Conservation (phyloP, 2,797 vertebrate genomes). For the Sebastes nivosus region DNA sequence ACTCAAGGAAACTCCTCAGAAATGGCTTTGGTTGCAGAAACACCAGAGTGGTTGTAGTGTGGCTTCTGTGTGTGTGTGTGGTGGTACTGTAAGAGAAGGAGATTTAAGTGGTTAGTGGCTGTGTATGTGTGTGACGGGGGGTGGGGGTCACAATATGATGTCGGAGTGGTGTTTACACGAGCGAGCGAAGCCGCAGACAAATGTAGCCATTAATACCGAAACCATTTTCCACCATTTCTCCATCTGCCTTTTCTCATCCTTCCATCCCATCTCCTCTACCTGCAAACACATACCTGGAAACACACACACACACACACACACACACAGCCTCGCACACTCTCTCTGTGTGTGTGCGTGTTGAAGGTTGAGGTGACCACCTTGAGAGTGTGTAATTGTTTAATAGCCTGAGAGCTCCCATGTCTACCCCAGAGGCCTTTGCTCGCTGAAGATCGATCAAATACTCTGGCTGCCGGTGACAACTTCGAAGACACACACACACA, state of each 20-base stretch:
- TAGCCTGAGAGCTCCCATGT: slow-evolving; percentile 69
- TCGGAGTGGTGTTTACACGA: slow-evolving; percentile 75
- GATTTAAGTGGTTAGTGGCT: slow-evolving; percentile 75
- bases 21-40: slow-evolving; percentile 83
- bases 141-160: slow-evolving; percentile 62
- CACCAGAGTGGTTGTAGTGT: slow-evolving; percentile 69
- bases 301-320: not conserved
- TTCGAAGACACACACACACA: slow-evolving; percentile 33
- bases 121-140: slow-evolving; percentile 7
- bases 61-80: slow-evolving; percentile 45
- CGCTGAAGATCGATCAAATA: slow-evolving; percentile 71
- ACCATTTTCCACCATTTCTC: slow-evolving; percentile 36
- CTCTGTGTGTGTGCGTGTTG: slow-evolving; percentile 8
- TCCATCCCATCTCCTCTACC: slow-evolving; percentile 19
- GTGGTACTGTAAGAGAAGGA: slow-evolving; percentile 46
- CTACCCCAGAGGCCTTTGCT: slow-evolving; percentile 60
- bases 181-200: slow-evolving; percentile 68
- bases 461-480: slow-evolving; percentile 63
- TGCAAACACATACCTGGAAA: slow-evolving; percentile 31
- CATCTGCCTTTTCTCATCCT: slow-evolving; percentile 25
- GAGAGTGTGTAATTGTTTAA: slow-evolving; percentile 80
- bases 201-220: slow-evolving; percentile 76
- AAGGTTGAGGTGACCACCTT: slow-evolving; percentile 69
- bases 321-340: not conserved
- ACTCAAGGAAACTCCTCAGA: slow-evolving; percentile 78